Base-by-base conservation (phyloP, 2,888 invertebrate species). In the Acrocyrtus sp. region DNA sequence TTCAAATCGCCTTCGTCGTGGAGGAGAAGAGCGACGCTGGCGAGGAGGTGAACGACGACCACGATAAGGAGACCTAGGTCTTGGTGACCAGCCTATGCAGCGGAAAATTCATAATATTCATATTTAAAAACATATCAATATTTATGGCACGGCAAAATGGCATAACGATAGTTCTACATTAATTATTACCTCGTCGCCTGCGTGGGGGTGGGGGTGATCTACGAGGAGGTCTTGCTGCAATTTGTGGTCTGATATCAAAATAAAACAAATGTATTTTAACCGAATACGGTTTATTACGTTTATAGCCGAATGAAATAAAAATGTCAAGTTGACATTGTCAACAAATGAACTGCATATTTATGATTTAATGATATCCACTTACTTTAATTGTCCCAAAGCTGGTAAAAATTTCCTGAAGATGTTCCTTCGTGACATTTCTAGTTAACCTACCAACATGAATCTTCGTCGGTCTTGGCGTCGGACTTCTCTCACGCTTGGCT, bases 371-470 rank as follows among this genome's bases (percentile, higher is more conserved):
- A n/a, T 61, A 6, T 45, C 43, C 3, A 34, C 34, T 26, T 66
- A 81, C 80, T 78, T 81, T 81, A 27, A 81, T 81, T 4, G 75
- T 78, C 39, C 81, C 81, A 74, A 78, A 81, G 39, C 72, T 65
- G 3, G 83, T 81, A 79, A 86, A 86, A 51, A 86, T 86, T 78
- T 86, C 86, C 58, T 82, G 77, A 8, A 86, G 76, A 77, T 86
- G 85, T 0, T 84, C 96, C 82, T 92, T 92, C 74, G 91, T 93
- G 1, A 98, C 95, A 83, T 98, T 98, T 24, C 96, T 87, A 0
- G 97, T 96, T 72, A 98, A 86, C 10, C 94, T 90, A 0, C 96
- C 97, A 74, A 98, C 92, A 83, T 98, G 97, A 82, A 98, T 95
- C 83, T 97, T 93, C 0, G 93, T 92, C 0, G 97, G 95, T 45